Evolutionary conservation across 2,888 invertebrate genomes (phyloP).

Genomic region (Andrena bucephala): DNA sequence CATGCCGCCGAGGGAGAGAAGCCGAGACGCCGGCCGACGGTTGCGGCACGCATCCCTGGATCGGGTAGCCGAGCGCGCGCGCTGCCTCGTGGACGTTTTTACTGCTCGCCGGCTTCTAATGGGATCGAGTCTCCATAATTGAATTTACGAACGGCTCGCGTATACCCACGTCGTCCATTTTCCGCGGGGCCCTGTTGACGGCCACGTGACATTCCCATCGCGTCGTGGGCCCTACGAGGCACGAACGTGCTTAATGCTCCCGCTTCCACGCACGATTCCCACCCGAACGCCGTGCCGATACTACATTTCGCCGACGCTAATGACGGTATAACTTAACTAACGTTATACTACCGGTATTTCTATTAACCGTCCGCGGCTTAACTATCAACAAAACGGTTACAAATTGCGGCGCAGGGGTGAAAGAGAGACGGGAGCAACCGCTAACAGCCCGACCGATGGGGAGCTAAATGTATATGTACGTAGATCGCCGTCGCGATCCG

Average conservation of each 20-base stretch:
- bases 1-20: constrained; percentile 42
- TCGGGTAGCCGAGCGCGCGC: constrained; percentile 18
- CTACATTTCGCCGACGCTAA: constrained; percentile 70
- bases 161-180: constrained; percentile 58
- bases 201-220: constrained; percentile 63
- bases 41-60: constrained; percentile 65
- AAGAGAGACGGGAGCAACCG: not conserved
- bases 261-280: constrained; percentile 46
- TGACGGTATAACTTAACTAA: constrained; percentile 68
- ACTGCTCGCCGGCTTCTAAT: constrained; percentile 62
- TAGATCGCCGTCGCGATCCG: constrained; percentile 12
- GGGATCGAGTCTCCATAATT: constrained; percentile 69
- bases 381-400: constrained; percentile 70
- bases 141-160: constrained; percentile 65
- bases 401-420: constrained; percentile 66
- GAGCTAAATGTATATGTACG: constrained; percentile 42
- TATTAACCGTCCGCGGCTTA: constrained; percentile 40
- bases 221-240: constrained; percentile 44
- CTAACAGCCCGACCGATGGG: not conserved
- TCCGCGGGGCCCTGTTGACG: constrained; percentile 54
- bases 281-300: constrained; percentile 2
- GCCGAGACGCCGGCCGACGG: constrained; percentile 34
- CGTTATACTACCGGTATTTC: constrained; percentile 38
- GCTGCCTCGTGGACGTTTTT: constrained; percentile 50
- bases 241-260: constrained; percentile 44